Percentiles rank a stretch among this genome's conserved stretches.
phyloP scores from a whole-genome alignment of 2,888 invertebrate genomes.

The Melanostoma scalare region DNA sequence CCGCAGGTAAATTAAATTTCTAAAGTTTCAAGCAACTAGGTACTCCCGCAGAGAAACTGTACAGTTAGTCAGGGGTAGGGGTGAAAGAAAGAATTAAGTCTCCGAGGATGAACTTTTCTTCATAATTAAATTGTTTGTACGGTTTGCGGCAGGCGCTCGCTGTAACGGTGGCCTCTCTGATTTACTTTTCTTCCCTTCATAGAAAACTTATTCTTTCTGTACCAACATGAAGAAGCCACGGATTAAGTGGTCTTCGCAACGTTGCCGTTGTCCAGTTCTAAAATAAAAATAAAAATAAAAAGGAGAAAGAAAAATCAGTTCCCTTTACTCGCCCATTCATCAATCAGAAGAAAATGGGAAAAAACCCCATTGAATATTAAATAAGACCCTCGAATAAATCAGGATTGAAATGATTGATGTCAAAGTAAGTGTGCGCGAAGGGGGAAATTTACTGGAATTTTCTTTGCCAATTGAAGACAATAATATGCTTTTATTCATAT shows the following conservation, averaged over 20 bases:
- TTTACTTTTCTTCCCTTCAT: constrained; percentile 12
- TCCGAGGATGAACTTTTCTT: constrained; percentile 1
- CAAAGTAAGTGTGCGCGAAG: constrained; percentile 20
- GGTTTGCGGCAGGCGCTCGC: neutral
- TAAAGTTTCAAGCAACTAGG: constrained; percentile 32
- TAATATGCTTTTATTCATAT: constrained; percentile 20
- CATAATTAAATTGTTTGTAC: constrained; percentile 52
- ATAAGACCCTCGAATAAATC: constrained; percentile 52
- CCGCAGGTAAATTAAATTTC: constrained; percentile 50
- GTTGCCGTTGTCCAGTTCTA: neutral
- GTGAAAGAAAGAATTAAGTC: constrained; percentile 4
- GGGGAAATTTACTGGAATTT: constrained; percentile 11
- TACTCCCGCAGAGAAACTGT: neutral
- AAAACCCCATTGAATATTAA: constrained; percentile 54
- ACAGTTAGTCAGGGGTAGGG: too few species aligned
- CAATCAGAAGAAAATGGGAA: constrained; percentile 38
- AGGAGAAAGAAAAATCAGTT: too few species aligned
- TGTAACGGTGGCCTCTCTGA: neutral
- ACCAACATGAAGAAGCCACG: neutral
- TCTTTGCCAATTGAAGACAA: constrained; percentile 16
- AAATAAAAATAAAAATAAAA: too few species aligned
- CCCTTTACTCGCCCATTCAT: constrained; percentile 27
- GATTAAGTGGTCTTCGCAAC: neutral
- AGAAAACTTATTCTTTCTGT: constrained; percentile 13
- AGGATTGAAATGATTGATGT: constrained; percentile 58